Base-by-base conservation (phyloP, 2,113 vertebrate genomes). In the Mesitornis unicolor region DNA sequence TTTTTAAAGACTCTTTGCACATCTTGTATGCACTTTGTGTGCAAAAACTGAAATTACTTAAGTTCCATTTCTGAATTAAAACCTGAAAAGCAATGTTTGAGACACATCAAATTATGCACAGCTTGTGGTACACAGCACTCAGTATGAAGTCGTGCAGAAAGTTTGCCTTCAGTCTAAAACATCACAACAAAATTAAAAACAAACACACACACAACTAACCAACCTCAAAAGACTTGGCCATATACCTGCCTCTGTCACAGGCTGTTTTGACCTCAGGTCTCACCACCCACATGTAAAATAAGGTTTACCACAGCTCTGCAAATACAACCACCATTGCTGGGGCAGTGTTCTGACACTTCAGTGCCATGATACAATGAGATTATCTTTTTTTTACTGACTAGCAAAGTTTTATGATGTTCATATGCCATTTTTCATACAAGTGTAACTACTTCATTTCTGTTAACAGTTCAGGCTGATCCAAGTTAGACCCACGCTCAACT, bases 241-340 rank as follows among this genome's bases (percentile, higher is more conserved):
- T 11, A 13, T 16, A 76, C 40, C 60, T 87, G 16, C 21, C n/a
- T 65, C 38, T 85, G 29, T 42, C 67, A 54, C 11, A 33, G 47
- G 26, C 76, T 70, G 42, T n/a, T 86, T 19, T 54, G 60, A 86
- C 42, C 20, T 35, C 70, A 10, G 26, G 43, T 89, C 51, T 74
- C 47, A 91, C 51, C 38, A 33, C 7, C 10, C 38, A 54, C 33
- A 22, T 6, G 24, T n/a, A 43, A 90, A 93, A 51, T 47, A 33
- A 88, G 35, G 45, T 80, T 80, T 80, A 61, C 61, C 15, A 16
- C 17, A 8, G 12, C 60, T 67, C 61, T 75, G 63, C 1, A 0
- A 84, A 33, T 60, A 61, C 4, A 65, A 9, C 14, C 48, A 0
- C 18, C 2, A 0, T 16, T 17, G 29, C 60, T 36, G 69, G 47